These are phyloP conservation scores for Trichomalopsis sarcophagae DNA, from an alignment of 1,140 invertebrate genomes.

Conservation along the genomic window DNA sequence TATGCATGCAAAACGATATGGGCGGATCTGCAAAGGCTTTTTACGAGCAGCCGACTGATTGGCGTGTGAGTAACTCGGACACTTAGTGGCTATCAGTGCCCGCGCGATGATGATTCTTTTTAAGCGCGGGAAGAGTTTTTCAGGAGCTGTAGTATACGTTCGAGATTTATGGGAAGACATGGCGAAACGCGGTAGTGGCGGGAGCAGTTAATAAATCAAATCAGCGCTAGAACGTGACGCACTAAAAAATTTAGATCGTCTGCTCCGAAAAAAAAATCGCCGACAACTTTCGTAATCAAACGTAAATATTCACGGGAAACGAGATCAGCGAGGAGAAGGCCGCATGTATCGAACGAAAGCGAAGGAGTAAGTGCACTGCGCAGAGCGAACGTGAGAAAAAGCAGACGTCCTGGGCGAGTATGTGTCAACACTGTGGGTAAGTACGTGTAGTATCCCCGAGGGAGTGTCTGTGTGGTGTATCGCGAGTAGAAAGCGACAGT, in stretches of 20 bases:
- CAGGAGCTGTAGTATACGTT: not conserved
- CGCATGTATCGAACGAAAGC: constrained; percentile 5
- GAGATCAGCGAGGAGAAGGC: not conserved
- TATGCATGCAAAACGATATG: constrained; percentile 34
- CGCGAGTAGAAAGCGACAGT: constrained; percentile 4
- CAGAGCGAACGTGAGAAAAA: constrained; percentile 32
- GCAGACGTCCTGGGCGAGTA: constrained; percentile 3
- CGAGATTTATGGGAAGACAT: constrained; percentile 1
- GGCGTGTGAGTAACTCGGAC: constrained; percentile 34
- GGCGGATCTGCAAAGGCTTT: constrained; percentile 31
- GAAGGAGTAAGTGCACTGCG: not conserved
- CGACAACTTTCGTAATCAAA: not conserved
- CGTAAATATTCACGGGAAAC: not conserved
- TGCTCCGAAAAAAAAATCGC: too few relatives aligned
- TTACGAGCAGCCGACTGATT: constrained; percentile 45
- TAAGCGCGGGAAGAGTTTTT: not conserved
- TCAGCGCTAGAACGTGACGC: not conserved
- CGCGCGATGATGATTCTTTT: not conserved
- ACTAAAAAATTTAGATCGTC: not conserved
- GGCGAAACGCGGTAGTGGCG: not conserved
- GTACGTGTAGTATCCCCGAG: not conserved
- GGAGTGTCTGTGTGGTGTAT: not conserved
- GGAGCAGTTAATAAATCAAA: constrained; percentile 34
- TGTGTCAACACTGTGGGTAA: not conserved
- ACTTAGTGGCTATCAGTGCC: constrained; percentile 28